Evolutionary conservation across 2,888 invertebrate genomes (phyloP).

Genomic region (Trilocha varians): DNA sequence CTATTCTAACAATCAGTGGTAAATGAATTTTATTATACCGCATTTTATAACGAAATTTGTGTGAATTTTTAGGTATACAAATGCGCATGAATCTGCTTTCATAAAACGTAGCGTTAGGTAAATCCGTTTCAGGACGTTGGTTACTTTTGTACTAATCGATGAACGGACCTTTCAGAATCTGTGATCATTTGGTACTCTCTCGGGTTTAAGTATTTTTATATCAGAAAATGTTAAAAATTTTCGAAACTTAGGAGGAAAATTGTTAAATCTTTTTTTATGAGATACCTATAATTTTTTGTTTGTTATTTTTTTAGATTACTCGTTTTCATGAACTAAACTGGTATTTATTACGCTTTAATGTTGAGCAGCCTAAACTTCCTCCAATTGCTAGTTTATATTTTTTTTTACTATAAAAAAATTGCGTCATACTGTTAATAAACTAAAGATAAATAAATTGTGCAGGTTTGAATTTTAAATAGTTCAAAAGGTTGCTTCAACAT

Average conservation of each 20-base stretch:
- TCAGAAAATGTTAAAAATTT: constrained; percentile 39
- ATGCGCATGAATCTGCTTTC: constrained; percentile 60
- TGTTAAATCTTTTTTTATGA: not conserved
- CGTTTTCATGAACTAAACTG: constrained; percentile 1
- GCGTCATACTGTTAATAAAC: no score
- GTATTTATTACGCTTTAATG: not conserved
- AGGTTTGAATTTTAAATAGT: not conserved
- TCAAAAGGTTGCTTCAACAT: not conserved
- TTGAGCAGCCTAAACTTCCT: not conserved
- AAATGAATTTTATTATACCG: no score
- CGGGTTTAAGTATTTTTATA: constrained; percentile 63
- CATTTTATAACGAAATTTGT: no score
- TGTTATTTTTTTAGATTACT: not conserved
- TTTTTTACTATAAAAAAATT: no score
- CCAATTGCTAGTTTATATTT: no score
- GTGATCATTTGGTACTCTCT: constrained; percentile 73
- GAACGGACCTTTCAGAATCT: constrained; percentile 66
- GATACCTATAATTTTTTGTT: constrained; percentile 9
- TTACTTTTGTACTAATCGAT: constrained; percentile 56
- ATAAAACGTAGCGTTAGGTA: constrained; percentile 45
- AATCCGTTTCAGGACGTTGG: constrained; percentile 56
- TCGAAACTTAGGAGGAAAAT: constrained; percentile 28
- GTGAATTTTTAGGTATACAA: constrained; percentile 9
- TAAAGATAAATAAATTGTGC: not conserved
- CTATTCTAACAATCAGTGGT: no score